Base-by-base conservation (phyloP, 64 coral and sea anemone species). In the Catalaphyllia jardinei region DNA sequence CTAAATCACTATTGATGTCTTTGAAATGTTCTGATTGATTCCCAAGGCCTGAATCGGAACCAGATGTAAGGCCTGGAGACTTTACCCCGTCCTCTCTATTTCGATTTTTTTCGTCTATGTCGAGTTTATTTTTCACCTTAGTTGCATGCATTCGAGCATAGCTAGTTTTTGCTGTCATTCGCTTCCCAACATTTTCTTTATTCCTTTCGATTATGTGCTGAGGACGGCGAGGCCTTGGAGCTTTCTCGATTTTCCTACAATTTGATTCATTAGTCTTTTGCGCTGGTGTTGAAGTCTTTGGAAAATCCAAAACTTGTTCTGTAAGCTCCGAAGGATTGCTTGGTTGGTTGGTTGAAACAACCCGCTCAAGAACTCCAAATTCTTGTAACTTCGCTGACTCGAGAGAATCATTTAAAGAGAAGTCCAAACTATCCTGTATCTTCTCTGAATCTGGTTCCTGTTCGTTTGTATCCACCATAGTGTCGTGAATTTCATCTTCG, bases 111-210 rank as follows among this genome's bases (percentile, higher is more conserved):
- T 78, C 25, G 29, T 19, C 54, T 74, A 59, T 61, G 13, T 38
- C 67, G 29, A 82, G 55, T 33, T 71, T 89, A 52, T 85, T 93
- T 29, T 67, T 93, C 24, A 75, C 14, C 71, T 85, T 93, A 22
- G 31, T 27, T 55, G 87, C 87, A 76, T 93, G 79, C 6, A 93
- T 89, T 83, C 89, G 85, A 71, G 92, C 92, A 60, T 93, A 93
- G 71, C 81, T 69, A 15, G 92, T 85, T 67, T 85, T 93, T 18
- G 59, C 60, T 9, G 87, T 52, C 20, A 67, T 19, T 77, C 49
- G 71, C 49, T 74, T 87, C 6, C 60, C 42, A n/a, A 75, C 79
- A 83, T 77, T 79, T 30, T 39, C 31, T 51, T 93, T 93, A 57
- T 89, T 93, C 24, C 87, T 63, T 72, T 74, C 78, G 51, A 85